A percentile compares a stretch with the other conserved stretches of the same genome.
Evolutionary conservation across 2,113 vertebrate genomes (phyloP).

Genomic region (Apodemus speciosus): DNA sequence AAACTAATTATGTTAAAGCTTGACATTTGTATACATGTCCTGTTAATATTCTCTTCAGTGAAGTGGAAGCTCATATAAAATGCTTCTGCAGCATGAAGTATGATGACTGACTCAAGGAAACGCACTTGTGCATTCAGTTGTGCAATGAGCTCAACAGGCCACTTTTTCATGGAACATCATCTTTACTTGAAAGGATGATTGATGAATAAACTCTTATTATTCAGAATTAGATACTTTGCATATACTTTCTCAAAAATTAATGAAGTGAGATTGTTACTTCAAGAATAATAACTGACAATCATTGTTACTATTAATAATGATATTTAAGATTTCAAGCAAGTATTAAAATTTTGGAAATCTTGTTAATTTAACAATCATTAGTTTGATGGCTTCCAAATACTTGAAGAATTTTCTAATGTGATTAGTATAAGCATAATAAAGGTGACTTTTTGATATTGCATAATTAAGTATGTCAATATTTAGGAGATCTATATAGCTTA

Average conservation of each 20-base stretch:
- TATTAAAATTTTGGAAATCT: slow-evolving; percentile 35
- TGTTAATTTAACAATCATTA: neutral
- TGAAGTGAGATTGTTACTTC: neutral
- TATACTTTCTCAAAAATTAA: slow-evolving; percentile 24
- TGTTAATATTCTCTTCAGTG: slow-evolving; percentile 34
- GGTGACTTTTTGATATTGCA: neutral
- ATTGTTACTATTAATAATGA: slow-evolving; percentile 23
- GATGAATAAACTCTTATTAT: slow-evolving; percentile 31
- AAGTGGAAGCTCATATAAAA: neutral
- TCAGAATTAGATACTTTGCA: neutral
- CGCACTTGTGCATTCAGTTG: neutral
- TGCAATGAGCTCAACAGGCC: neutral
- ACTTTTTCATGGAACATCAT: slow-evolving; percentile 19
- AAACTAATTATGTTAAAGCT: slow-evolving; percentile 30
- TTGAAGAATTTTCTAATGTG: slow-evolving; percentile 25
- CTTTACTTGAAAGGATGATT: slow-evolving; percentile 58
- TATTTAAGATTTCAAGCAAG: slow-evolving; percentile 41
- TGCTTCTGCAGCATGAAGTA: neutral
- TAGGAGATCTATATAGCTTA: neutral
- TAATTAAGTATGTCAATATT: slow-evolving; percentile 40
- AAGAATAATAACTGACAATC: slow-evolving; percentile 23
- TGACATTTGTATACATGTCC: neutral
- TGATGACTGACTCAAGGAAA: slow-evolving; percentile 10
- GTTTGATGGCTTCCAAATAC: neutral
- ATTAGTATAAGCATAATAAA: neutral